Evolutionary conservation across 2,888 invertebrate species (phyloP), one percentile per base, ranked within the genome.

Genomic region (Ennomos fuscantarius): DNA sequence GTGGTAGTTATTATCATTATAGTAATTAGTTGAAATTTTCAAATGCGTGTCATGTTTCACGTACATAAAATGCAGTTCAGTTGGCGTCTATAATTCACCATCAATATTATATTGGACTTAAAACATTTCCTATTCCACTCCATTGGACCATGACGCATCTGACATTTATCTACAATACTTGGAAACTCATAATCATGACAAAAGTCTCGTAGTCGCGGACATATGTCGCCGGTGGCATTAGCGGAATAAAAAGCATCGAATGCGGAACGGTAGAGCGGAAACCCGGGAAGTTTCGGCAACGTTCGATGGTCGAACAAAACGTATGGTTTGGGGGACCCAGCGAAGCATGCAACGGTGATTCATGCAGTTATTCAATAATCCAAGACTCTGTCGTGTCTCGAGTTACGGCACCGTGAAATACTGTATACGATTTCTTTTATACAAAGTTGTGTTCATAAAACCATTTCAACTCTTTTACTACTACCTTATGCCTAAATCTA

Each of bases 341-440:
- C 77, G 82, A 72, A 83, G 82, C 89, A 79, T 85, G 79, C 70
- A 74, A 73, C 79, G 45, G 84, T 89, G 89, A 89, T 82, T 90
- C 89, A 88, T 86, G 83, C 87, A 84, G 82, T 87, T 87, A 89
- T 90, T 89, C 85, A 87, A 89, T 90, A 88, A 87, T 74, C 81
- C 78, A 74, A 74, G 70, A 69, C 66, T n/a, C n/a, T 68, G 70
- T 68, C 73, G 64, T 76, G 76, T 79, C 69, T 76, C 76, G 78
- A 79, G 76, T 80, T 80, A 81, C 74, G 71, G 67, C 65, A 73
- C 81, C 78, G 77, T 80, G 74, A 77, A 76, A 75, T 65, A 68
- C 67, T 55, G 67, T 71, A 70, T 72, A 69, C 70, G 66, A 40
- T 42, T 9, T 62, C 63, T 72, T 52, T 53, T 54, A 44, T 48